Conservation (phyloP, 2,797 vertebrate genomes). For the Gobionotothen gibberifrons region DNA sequence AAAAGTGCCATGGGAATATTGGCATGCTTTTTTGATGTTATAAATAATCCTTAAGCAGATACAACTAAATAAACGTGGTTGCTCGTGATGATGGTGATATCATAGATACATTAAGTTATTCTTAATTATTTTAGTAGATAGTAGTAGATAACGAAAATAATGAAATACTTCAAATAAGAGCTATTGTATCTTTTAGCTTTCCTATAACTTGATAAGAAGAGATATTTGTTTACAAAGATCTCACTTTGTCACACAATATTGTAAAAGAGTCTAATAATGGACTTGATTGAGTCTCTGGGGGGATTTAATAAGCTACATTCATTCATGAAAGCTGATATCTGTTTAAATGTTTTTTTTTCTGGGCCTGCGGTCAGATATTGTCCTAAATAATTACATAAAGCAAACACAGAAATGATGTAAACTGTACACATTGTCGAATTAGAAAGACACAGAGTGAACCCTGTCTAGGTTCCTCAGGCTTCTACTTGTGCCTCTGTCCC, state of each 20-base stretch:
- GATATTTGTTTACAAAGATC: background rate
- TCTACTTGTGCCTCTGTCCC: constrained; percentile 74
- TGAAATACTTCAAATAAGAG: background rate
- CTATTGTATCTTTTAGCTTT: background rate
- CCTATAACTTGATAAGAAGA: background rate
- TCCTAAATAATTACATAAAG: background rate
- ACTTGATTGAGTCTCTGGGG: background rate
- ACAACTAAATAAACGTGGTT: background rate
- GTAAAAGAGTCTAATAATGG: background rate
- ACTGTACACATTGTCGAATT: background rate
- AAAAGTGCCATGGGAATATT: background rate
- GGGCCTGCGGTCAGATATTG: constrained; percentile 23
- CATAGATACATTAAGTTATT: too few species aligned
- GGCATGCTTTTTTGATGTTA: background rate
- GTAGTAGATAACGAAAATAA: constrained; percentile 1
- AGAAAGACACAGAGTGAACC: background rate
- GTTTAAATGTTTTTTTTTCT: constrained; percentile 12
- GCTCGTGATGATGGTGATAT: background rate
- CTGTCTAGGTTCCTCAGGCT: constrained; percentile 31
- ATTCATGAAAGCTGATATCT: constrained; percentile 30
- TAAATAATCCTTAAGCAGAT: background rate
- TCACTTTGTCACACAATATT: background rate
- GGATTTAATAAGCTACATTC: constrained; percentile 20
- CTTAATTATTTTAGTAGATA: background rate
- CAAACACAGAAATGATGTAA: background rate